Conservation (phyloP, 2,797 vertebrate genomes). For the Melanotaenia maccullochi region DNA sequence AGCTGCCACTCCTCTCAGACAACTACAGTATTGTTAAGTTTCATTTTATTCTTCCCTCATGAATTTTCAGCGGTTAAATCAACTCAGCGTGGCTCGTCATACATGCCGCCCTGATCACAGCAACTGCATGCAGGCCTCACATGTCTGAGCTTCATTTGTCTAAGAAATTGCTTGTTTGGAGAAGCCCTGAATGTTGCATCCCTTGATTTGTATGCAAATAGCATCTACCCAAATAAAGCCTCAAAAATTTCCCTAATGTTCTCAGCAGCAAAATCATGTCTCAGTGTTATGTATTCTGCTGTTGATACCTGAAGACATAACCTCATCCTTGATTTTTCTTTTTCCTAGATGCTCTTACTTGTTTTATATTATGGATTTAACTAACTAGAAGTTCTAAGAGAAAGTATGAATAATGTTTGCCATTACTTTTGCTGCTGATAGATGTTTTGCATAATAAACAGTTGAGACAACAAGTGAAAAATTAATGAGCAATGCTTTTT, state of each 20-base stretch:
- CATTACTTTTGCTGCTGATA: constrained; percentile 65
- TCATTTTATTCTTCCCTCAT: constrained; percentile 23
- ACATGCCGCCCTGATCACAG: constrained; percentile 39
- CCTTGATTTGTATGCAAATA: constrained; percentile 66
- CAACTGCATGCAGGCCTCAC: constrained; percentile 24
- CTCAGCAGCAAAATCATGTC: constrained; percentile 64
- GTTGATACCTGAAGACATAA: constrained; percentile 62
- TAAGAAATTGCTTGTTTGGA: constrained; percentile 64
- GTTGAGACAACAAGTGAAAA: constrained; percentile 62
- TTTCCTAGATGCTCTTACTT: constrained; percentile 46
- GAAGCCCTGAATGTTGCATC: constrained; percentile 59
- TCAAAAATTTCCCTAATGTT: constrained; percentile 71
- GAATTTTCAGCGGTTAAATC: constrained; percentile 44
- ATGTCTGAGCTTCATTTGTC: constrained; percentile 69
- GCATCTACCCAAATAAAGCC: constrained; percentile 66
- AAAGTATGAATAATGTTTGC: constrained; percentile 68
- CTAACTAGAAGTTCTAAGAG: constrained; percentile 43
- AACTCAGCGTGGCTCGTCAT: constrained; percentile 17
- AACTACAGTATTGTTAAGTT: constrained; percentile 34
- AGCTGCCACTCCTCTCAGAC: constrained; percentile 30
- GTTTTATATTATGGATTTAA: constrained; percentile 53
- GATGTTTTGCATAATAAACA: constrained; percentile 72
- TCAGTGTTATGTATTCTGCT: constrained; percentile 52
- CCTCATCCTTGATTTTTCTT: constrained; percentile 42
- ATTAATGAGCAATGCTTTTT: constrained; percentile 67